These are phyloP conservation scores for Chrysochloris asiatica DNA, from an alignment of 2,113 vertebrate species.

Conservation along the genomic window DNA sequence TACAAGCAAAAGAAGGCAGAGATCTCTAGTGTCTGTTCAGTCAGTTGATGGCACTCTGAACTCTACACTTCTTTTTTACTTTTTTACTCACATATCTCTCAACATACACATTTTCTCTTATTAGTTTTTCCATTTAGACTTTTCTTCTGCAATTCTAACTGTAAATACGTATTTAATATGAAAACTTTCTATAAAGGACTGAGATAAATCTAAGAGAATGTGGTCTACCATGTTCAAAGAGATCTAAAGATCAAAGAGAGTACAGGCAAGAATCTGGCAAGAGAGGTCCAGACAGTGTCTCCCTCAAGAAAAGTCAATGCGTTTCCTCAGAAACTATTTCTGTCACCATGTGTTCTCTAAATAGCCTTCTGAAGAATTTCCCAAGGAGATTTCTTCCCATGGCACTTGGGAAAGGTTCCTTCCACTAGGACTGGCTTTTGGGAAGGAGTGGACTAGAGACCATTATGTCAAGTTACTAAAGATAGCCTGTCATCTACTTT, in stretches of 20 bases:
- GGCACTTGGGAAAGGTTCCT: constrained; percentile 68
- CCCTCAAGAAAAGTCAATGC: constrained; percentile 70
- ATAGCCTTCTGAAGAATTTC: constrained; percentile 78
- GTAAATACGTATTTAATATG: constrained; percentile 32
- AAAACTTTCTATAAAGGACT: background rate
- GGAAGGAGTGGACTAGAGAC: constrained; percentile 18
- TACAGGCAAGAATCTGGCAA: constrained; percentile 47
- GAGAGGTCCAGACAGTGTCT: constrained; percentile 66
- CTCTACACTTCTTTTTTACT: background rate
- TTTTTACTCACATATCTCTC: background rate
- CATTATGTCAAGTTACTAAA: constrained; percentile 70
- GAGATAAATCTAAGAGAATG: background rate
- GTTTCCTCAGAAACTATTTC: constrained; percentile 79
- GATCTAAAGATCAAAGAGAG: constrained; percentile 9
- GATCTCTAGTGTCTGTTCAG: background rate
- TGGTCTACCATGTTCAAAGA: background rate
- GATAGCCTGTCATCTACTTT: constrained; percentile 41
- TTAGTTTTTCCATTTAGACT: background rate
- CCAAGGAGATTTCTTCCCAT: constrained; percentile 78
- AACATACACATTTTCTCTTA: background rate
- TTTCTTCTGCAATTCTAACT: background rate
- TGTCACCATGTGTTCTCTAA: constrained; percentile 74
- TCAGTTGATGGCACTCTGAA: background rate
- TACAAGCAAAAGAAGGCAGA: background rate
- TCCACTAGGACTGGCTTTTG: background rate